Base-by-base conservation (phyloP, 2,113 vertebrate genomes). In the Arvicanthis niloticus region DNA sequence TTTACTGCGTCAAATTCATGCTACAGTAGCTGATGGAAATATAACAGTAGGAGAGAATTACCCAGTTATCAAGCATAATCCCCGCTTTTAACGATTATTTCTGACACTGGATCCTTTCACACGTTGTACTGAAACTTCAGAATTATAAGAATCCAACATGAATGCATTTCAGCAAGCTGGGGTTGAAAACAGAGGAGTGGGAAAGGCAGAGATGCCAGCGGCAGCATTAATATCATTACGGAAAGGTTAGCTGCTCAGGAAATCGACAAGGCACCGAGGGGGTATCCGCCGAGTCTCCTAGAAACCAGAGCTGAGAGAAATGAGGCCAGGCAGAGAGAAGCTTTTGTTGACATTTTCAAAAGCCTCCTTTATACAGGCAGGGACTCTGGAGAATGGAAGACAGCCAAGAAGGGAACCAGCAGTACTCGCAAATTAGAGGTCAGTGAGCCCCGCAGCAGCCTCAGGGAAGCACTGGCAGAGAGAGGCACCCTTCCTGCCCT, bases 191-290 rank as follows among this genome's bases (percentile, higher is more conserved):
- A 53, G 45, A 76, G 70, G 94, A 31, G 48, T 88, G 34, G 96
- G 70, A 94, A 96, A 88, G 13, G 56, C 53, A 85, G 85, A 94
- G 94, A 91, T 92, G 70, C 78, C 68, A 85, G 42, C 42, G 53
- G n/a, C 45, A 45, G 65, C 24, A 40, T 73, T 96, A 73, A 77
- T 87, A 87, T 62, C 77, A 78, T 95, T 92, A 95, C 2, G 85
- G 89, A 94, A 94, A 97, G 85, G 93, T 95, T 84, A 97, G 75
- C 89, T 72, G 76, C 45, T 97, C 68, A 70, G 76, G 68, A 95
- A 87, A 97, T 94, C 0, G 56, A 58, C 89, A 67, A 93, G 86
- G 37, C 75, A 58, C 88, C 70, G 78, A 75, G 60, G 68, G 77
- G 0, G 2, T 19, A 65, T 85, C 53, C 2, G 8, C 1, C 0